Evolutionary conservation across 2,888 invertebrate genomes (phyloP).

Genomic region (Glaucopsyche alexis): DNA sequence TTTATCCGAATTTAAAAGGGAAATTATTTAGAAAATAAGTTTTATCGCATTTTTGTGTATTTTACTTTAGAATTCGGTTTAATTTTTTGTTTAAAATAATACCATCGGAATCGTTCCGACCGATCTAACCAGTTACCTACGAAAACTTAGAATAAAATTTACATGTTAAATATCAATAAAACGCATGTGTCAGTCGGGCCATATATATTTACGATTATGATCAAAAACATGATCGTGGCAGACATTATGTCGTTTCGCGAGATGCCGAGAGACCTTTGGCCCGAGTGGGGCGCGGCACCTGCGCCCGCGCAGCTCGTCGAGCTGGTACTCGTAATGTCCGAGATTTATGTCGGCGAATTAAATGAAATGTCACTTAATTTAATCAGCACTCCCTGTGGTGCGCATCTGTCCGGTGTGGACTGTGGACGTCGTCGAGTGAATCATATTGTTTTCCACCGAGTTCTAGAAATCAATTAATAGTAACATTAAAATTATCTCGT

Average conservation of each 20-base stretch:
- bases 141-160: constrained; percentile 21
- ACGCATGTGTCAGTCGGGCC: constrained; percentile 32
- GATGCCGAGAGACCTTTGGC: constrained; percentile 55
- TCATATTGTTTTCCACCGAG: constrained; percentile 75
- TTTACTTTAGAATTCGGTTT: too few relatives aligned
- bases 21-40: too few relatives aligned
- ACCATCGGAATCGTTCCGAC: neutral
- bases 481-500: constrained; percentile 71
- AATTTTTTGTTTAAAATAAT: too few relatives aligned
- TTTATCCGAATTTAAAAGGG: too few relatives aligned
- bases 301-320: constrained; percentile 32
- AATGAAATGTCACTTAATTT: constrained; percentile 75
- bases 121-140: neutral
- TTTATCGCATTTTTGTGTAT: too few relatives aligned
- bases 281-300: constrained; percentile 50
- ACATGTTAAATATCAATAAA: constrained; percentile 27
- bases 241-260: constrained; percentile 55
- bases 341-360: constrained; percentile 69
- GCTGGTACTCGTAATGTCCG: constrained; percentile 55
- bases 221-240: constrained; percentile 40
- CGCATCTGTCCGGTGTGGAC: constrained; percentile 55
- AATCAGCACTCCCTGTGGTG: constrained; percentile 67
- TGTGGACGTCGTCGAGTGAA: constrained; percentile 60
- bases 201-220: constrained; percentile 37
- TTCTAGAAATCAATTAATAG: constrained; percentile 74